These are phyloP conservation scores for Clistopyga incitator DNA, from an alignment of 2,888 invertebrate species.

Conservation along the genomic window DNA sequence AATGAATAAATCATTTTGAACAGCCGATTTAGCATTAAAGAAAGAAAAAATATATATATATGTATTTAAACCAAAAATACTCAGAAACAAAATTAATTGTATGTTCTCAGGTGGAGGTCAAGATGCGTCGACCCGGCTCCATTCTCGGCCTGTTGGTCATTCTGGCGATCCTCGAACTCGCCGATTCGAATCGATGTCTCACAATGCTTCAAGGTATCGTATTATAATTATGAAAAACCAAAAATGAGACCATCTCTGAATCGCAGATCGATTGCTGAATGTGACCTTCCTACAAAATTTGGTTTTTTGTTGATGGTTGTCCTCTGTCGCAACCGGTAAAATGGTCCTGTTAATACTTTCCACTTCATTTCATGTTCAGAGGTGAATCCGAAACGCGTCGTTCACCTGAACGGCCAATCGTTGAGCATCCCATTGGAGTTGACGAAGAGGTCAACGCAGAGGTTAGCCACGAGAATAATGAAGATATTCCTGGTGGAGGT, in stretches of 20 bases:
- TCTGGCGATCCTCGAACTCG: constrained; percentile 66
- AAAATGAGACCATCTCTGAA: not conserved
- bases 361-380: constrained; percentile 78
- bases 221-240: not conserved
- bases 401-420: constrained; percentile 82
- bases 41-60: not conserved
- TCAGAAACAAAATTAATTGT: constrained; percentile 5
- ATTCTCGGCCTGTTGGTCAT: constrained; percentile 73
- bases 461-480: constrained; percentile 86
- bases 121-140: constrained; percentile 74
- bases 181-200: constrained; percentile 75
- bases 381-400: constrained; percentile 84
- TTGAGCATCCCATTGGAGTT: constrained; percentile 85
- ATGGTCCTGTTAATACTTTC: not conserved
- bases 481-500: constrained; percentile 86
- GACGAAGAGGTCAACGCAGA: constrained; percentile 86
- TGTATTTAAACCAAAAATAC: no score
- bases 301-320: not conserved
- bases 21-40: not conserved
- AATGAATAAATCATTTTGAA: no score
- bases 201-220: constrained; percentile 77
- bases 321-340: not conserved
- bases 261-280: not conserved
- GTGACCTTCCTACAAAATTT: not conserved
- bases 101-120: constrained; percentile 72